Evolutionary conservation across 1,140 invertebrate species (phyloP), one percentile per base, ranked within the genome.

Genomic region (Micrasema longulum): DNA sequence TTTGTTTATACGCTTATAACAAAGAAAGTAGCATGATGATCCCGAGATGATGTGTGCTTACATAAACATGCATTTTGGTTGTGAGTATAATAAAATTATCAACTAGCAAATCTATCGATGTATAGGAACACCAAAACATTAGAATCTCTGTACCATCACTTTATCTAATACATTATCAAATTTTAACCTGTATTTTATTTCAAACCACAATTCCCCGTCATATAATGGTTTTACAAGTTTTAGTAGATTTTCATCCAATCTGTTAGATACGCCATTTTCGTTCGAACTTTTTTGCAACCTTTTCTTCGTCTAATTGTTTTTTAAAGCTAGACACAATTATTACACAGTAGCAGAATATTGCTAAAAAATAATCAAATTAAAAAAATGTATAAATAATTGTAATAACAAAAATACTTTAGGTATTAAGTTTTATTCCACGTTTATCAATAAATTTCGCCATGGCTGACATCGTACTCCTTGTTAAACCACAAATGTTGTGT

Each of bases 41-140:
- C 22, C 60, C 45, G 38, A 55, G 43, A 26, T 63, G 35, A 47
- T 60, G 48, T 68, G 12, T 60, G 63, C 36, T 23, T 71, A 55
- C 62, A 16, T 75, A 60, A 62, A 69, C 48, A 57, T 71, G 73
- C 48, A 47, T 71, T 71, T 75, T 68, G 65, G 69, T 71, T 71
- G 69, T 75, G 69, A 71, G 69, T 73, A 73, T 47, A 65, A 23
- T 68, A 69, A 63, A 53, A 68, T 41, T 72, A 74, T 74, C 64
- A 67, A 65, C 70, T 72, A 72, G 64, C 45, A 63, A 57, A 71
- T 31, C 69, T 43, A 75, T 72, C 69, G 66, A 75, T 75, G 73
- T 75, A 75, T 75, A 75, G 73, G 47, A 31, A 75, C 69, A 75
- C 57, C 73, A 75, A 75, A 62, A 66, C 52, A 43, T 65, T 71